phyloP scores from a whole-genome alignment of 2,113 vertebrate genomes.

The Ptilorrhoa leucosticta region DNA sequence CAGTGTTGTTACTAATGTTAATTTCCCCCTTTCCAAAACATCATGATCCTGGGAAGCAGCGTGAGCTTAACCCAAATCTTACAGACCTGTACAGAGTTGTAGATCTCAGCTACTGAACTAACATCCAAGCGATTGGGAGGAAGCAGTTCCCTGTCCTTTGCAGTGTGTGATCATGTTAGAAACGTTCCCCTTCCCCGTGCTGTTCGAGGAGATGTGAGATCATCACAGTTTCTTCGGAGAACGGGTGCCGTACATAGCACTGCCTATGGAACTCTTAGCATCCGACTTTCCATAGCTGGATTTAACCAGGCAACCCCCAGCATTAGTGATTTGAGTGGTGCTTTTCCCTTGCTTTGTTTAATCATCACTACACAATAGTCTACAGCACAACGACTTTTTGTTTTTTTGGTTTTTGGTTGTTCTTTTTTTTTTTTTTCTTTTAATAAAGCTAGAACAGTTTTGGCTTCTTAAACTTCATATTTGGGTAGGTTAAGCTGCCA shows the following conservation, averaged over 20 bases:
- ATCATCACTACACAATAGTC: conserved; percentile 76
- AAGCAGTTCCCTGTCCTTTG: conserved; percentile 10
- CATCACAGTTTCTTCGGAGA: conserved; percentile 25
- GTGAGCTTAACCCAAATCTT: background rate
- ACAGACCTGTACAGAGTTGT: conserved; percentile 47
- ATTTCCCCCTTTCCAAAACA: conserved; percentile 23
- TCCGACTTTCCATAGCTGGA: conserved; percentile 25
- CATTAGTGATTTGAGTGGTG: conserved; percentile 74
- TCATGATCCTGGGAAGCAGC: background rate
- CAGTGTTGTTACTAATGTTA: conserved; percentile 48
- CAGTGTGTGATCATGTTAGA: conserved; percentile 26
- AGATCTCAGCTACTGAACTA: conserved; percentile 49
- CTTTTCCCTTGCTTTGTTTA: conserved; percentile 79
- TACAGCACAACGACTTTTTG: conserved; percentile 74
- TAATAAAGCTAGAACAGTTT: conserved; percentile 80
- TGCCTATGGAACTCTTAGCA: conserved; percentile 34
- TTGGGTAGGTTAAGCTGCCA: conserved; percentile 81
- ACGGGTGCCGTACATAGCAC: background rate
- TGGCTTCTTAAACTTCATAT: conserved; percentile 82
- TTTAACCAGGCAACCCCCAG: conserved; percentile 50
- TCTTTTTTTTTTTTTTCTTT: conserved; percentile 63
- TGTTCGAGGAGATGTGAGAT: conserved; percentile 11
- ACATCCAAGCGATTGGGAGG: background rate
- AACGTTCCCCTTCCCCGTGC: background rate
- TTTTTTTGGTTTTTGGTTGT: background rate